Evolutionary conservation across 2,113 vertebrate genomes (phyloP), one percentile per base, ranked within the genome.

Genomic region (Rhynchomys soricoides): DNA sequence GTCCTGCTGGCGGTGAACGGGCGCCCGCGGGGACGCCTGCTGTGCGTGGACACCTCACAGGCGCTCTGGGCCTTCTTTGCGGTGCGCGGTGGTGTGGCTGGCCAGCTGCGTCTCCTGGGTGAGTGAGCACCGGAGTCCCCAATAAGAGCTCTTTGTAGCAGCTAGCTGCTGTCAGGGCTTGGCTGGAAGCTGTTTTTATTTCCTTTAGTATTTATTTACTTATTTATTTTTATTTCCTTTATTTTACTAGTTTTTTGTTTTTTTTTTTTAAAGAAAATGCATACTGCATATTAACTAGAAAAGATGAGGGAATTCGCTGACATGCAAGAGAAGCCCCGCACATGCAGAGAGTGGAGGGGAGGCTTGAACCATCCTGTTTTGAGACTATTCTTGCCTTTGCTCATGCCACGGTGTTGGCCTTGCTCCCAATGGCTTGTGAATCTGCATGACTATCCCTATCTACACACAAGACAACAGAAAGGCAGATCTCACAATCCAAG

Each of bases 11-110:
- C 99, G 8, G 97, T 99, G 96, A 99, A 99, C 0, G 99, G 99
- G 48, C 98, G 98, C 90, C 98, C 98, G 68, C 99, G 99, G 34
- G 99, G 99, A 21, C 98, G 99, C 97, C 98, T 99, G 90, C 99
- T 99, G 97, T 99, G 99, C 2, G 99, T 99, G 75, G 99, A 99
- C 98, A 99, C 99, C 95, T 99, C 99, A 2, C 99, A 99, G 98
- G 99, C 99, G 68, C 99, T 99, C 92, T 99, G 99, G 99, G 98
- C 99, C 95, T 99, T 99, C 98, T 99, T 99, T 97, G 98, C 99
- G 0, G 98, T 99, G 96, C 99, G 99, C 0, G 99, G 99, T 0
- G 99, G 99, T 12, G 97, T 88, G 1, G 93, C 97, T 0, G 96
- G 97, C 55, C 97, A 98, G 93, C 95, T 98, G 90, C 97, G 97